Conservation (phyloP, 2,888 invertebrate genomes). For the Hydropsyche betteni region DNA sequence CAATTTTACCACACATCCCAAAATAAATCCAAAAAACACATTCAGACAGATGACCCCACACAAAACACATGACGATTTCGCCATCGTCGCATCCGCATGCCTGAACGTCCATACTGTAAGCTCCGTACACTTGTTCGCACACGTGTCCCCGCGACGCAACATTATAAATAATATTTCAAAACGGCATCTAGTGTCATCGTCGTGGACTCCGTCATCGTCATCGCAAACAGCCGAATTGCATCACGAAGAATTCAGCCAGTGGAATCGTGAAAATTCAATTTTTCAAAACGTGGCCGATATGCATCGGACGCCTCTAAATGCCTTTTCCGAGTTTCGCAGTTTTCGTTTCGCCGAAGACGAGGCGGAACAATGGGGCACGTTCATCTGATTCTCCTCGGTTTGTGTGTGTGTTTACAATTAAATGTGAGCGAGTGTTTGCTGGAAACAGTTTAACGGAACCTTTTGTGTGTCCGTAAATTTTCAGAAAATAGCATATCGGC, state of each 20-base stretch:
- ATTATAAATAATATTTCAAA: slow-evolving; percentile 2
- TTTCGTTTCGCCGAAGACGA: not conserved
- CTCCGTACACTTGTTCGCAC: slow-evolving; percentile 29
- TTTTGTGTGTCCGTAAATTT: not conserved
- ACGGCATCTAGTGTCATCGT: not conserved
- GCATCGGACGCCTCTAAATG: not conserved
- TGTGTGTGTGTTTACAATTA: not conserved
- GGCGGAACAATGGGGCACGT: slow-evolving; percentile 38
- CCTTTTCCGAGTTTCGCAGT: not conserved
- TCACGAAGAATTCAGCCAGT: too few species aligned
- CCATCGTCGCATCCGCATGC: slow-evolving; percentile 36
- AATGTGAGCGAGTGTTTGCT: not conserved
- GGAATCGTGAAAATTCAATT: slow-evolving; percentile 23
- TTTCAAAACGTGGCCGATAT: slow-evolving; percentile 1
- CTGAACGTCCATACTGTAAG: slow-evolving; percentile 26
- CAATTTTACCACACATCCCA: not conserved
- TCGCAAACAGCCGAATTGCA: too few species aligned
- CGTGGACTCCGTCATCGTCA: not conserved
- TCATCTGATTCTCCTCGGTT: slow-evolving; percentile 17
- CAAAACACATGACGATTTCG: slow-evolving; percentile 1
- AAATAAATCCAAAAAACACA: too few species aligned
- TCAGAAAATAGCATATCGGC: not conserved
- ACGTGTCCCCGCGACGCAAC: not conserved
- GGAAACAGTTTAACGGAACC: not conserved
- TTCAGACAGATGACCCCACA: too few species aligned